phyloP scores from a whole-genome alignment of 2,797 vertebrate species.

The Catamblyrhynchus diadema region DNA sequence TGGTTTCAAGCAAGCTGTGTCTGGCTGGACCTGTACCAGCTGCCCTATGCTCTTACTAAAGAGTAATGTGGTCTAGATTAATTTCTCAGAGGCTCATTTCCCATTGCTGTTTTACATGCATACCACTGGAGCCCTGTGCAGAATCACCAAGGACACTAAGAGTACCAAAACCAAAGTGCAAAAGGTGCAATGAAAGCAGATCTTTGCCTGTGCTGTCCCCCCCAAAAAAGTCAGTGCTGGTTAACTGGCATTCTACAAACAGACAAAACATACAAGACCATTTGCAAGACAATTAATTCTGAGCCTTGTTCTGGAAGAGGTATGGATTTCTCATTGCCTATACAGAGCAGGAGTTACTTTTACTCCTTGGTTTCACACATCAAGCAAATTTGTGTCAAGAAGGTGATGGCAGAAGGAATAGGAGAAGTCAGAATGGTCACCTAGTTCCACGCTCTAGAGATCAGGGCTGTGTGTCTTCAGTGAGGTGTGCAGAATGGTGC shows the following conservation, averaged over 20 bases:
- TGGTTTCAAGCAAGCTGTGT: background rate
- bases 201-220: background rate
- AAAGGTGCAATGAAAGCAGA: background rate
- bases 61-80: background rate
- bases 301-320: background rate
- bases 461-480: background rate
- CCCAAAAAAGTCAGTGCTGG: background rate
- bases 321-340: background rate
- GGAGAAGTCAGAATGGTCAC: background rate
- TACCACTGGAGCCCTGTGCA: background rate
- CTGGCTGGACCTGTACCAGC: background rate
- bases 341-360: background rate
- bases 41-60: background rate
- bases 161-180: background rate
- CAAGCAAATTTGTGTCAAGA: background rate
- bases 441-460: background rate
- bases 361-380: background rate
- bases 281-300: background rate
- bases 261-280: background rate
- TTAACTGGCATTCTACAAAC: accelerated
- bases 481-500: background rate
- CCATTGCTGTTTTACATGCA: background rate
- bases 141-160: background rate
- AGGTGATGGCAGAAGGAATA: background rate
- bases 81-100: background rate